phyloP scores from a whole-genome alignment of 2,888 invertebrate genomes.

The Argynnis bischoffii region DNA sequence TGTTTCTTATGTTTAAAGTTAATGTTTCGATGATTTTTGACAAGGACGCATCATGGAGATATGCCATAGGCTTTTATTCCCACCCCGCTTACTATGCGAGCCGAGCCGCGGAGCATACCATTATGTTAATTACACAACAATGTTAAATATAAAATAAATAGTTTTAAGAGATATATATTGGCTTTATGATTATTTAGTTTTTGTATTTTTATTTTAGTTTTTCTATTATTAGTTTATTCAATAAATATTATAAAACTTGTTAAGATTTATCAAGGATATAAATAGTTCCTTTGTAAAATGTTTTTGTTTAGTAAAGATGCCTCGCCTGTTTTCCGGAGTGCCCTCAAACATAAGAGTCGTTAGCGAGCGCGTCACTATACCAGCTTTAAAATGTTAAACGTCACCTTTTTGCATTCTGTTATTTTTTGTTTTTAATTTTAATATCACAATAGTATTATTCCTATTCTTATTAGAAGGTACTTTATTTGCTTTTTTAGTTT shows the following conservation, averaged over 20 bases:
- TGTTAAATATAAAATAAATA: no score
- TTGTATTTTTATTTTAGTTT: no score
- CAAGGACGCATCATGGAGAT: no score
- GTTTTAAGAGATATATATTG: no score
- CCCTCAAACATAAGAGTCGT: constrained; percentile 52
- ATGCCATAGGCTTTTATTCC: no score
- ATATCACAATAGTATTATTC: constrained; percentile 6
- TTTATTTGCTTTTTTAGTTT: constrained; percentile 14
- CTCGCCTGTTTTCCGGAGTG: constrained; percentile 54
- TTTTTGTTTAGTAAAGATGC: constrained; percentile 38
- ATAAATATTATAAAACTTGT: not conserved
- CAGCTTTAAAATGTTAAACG: constrained; percentile 34
- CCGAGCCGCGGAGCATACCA: no score
- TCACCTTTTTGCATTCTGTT: constrained; percentile 20
- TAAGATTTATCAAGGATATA: constrained; percentile 14
- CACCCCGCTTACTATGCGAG: no score
- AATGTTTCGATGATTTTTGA: no score
- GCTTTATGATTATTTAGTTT: no score
- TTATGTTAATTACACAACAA: no score
- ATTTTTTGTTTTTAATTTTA: constrained; percentile 10
- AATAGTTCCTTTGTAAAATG: constrained; percentile 31
- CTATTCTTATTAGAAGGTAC: not conserved
- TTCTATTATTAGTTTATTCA: no score
- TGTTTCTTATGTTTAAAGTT: no score
- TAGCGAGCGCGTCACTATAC: constrained; percentile 43